Evolutionary conservation across 2,113 vertebrate genomes (phyloP), one percentile per base, ranked within the genome.

Genomic region (Malurus melanocephalus): DNA sequence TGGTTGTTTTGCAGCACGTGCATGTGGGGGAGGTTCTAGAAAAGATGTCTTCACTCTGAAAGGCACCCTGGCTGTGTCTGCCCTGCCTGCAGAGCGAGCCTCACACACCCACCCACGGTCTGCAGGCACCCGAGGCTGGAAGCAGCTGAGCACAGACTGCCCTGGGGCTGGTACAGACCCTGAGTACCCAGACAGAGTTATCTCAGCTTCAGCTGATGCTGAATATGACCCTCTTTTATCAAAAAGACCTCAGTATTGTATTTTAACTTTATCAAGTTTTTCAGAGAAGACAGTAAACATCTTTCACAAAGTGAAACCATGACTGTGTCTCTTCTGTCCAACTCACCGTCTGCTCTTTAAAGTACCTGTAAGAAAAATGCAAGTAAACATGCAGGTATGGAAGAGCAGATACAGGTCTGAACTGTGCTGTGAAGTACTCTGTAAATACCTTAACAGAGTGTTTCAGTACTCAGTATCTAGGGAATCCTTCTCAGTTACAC

Each of bases 401-500:
- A 53, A 74, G 49, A 72, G 55, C 53, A 88, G 68, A 55, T 56
- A 30, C 19, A 62, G 48, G 53, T 74, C 53, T 77, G 89, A 79
- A 8, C 66, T 87, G 73, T n/a, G 21, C 52, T 68, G 76, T 57
- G 40, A 51, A 68, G 8, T 72, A 6, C 42, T 75, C 23, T 83
- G 42, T 66, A 62, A 93, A 89, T 84, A 65, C 75, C 69, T 80
- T 64, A 67, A 77, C 80, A 88, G 80, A 92, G 67, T 80, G 74
- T 94, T 57, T 91, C 43, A 65, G 38, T 84, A 56, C 68, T 92
- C 92, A 85, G 16, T 87, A 80, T 75, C 22, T 68, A 65, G 62
- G 66, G 64, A 85, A 53, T 80, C 80, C 67, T 69, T 90, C 82
- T 90, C 90, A 48, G 69, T 80, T 90, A 89, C 88, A 91, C 72